Evolutionary conservation across 2,888 invertebrate genomes (phyloP).

Genomic region (Alentia gelatinosa): DNA sequence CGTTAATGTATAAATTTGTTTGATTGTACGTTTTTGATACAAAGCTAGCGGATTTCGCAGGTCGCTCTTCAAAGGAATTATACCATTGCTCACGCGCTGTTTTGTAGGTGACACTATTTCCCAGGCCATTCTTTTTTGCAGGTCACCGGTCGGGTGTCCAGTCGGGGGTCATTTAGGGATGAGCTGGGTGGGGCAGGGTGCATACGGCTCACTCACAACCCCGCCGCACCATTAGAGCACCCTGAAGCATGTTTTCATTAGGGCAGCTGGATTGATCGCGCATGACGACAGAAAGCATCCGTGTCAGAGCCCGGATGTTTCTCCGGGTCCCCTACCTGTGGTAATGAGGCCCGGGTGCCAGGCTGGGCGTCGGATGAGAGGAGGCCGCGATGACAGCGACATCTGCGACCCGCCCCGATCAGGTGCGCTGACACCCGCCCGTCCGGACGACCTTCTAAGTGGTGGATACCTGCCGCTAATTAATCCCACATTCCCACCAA

Average conservation of each 20-base stretch:
- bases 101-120: too few species aligned
- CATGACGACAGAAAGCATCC: slow-evolving; percentile 34
- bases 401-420: not conserved
- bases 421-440: not conserved
- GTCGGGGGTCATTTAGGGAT: too few species aligned
- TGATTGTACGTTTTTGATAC: too few species aligned
- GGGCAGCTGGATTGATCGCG: not conserved
- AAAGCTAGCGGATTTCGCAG: too few species aligned
- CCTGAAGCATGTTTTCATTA: slow-evolving; percentile 29
- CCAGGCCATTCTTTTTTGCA: too few species aligned
- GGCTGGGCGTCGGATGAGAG: not conserved
- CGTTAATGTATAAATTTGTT: too few species aligned
- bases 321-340: not conserved
- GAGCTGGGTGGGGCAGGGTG: not conserved
- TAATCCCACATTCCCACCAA: not conserved
- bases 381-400: not conserved
- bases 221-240: slow-evolving; percentile 1
- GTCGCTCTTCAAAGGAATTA: too few species aligned
- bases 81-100: too few species aligned
- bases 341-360: not conserved
- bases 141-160: too few species aligned
- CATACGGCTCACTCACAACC: not conserved
- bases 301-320: slow-evolving; percentile 24
- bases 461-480: slow-evolving; percentile 9
- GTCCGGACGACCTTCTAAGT: not conserved